Evolutionary conservation across 2,888 invertebrate species (phyloP).

Genomic region (Galerucella nymphaeae): DNA sequence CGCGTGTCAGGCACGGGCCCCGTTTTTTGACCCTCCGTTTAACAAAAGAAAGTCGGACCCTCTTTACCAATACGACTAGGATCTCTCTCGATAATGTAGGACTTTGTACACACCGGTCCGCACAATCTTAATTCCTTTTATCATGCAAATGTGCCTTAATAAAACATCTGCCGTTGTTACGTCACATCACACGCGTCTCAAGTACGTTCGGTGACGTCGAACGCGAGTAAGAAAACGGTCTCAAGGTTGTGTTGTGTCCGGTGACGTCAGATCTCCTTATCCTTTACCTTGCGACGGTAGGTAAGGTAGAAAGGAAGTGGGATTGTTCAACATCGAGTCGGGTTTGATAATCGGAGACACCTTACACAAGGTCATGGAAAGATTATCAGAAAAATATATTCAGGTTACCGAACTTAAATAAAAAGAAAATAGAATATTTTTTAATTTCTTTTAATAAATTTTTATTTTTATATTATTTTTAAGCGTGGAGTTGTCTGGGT

Average conservation of each 20-base stretch:
- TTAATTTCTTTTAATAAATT: no score
- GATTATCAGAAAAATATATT: neutral
- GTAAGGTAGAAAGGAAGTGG: slow-evolving; percentile 43
- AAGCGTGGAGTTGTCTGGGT: no score
- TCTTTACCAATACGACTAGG: slow-evolving; percentile 53
- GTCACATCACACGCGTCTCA: slow-evolving; percentile 57
- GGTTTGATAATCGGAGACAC: slow-evolving; percentile 18
- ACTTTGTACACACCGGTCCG: slow-evolving; percentile 61
- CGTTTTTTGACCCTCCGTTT: slow-evolving; percentile 62
- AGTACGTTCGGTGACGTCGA: slow-evolving; percentile 54
- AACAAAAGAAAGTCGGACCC: slow-evolving; percentile 62
- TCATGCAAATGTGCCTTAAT: slow-evolving; percentile 61
- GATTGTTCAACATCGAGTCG: slow-evolving; percentile 13
- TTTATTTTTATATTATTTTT: no score
- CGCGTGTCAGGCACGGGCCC: slow-evolving; percentile 65
- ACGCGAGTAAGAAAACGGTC: slow-evolving; percentile 61
- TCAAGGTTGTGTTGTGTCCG: slow-evolving; percentile 63
- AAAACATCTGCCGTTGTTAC: slow-evolving; percentile 60
- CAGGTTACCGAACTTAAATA: slow-evolving; percentile 12
- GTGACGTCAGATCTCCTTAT: slow-evolving; percentile 59
- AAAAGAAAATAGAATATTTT: no score
- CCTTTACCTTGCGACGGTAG: slow-evolving; percentile 16
- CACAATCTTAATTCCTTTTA: slow-evolving; percentile 64
- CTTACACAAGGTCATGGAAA: slow-evolving; percentile 29
- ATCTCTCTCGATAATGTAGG: slow-evolving; percentile 51